A percentile compares a stretch with the other conserved stretches of the same genome.
Evolutionary conservation across 2,113 vertebrate species (phyloP).

Genomic region (Gila orcuttii): DNA sequence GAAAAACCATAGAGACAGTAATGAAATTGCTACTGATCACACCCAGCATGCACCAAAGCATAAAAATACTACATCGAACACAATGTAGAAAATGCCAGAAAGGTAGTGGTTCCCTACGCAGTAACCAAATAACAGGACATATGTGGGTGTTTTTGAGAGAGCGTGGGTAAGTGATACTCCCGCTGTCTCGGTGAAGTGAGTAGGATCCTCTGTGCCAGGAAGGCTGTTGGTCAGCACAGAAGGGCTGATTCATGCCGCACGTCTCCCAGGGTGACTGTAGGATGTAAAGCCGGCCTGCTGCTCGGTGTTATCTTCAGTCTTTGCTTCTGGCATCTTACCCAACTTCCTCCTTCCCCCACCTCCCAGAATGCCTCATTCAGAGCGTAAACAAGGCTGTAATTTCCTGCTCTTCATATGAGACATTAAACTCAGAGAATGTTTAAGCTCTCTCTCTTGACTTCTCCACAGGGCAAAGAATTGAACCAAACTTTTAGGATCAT

Average conservation of each 20-base stretch:
- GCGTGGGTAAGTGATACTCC: conserved; percentile 7
- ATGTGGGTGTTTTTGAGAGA: conserved; percentile 19
- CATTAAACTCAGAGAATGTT: conserved; percentile 58
- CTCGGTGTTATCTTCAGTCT: conserved; percentile 37
- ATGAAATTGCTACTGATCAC: conserved; percentile 7
- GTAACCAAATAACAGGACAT: conserved; percentile 8
- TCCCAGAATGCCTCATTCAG: conserved; percentile 39
- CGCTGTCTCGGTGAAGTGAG: not conserved
- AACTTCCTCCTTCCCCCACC: conserved; percentile 36
- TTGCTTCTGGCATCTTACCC: conserved; percentile 36
- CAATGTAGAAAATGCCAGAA: not conserved
- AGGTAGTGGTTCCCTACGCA: conserved; percentile 11
- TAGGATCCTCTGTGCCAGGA: conserved; percentile 3
- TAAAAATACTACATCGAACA: conserved; percentile 1
- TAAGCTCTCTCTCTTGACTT: conserved; percentile 31
- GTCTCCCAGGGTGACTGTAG: conserved; percentile 22
- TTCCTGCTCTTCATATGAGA: conserved; percentile 69
- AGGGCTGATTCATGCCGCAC: conserved; percentile 29
- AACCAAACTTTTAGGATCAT: conserved; percentile 14
- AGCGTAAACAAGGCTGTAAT: conserved; percentile 50
- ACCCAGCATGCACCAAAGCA: not conserved
- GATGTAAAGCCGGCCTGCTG: conserved; percentile 32
- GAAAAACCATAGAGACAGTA: not conserved
- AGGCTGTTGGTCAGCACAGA: conserved; percentile 26
- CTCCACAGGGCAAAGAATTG: not conserved